phyloP scores from a whole-genome alignment of 2,113 vertebrate species.

The Orientallactaga bullata region DNA sequence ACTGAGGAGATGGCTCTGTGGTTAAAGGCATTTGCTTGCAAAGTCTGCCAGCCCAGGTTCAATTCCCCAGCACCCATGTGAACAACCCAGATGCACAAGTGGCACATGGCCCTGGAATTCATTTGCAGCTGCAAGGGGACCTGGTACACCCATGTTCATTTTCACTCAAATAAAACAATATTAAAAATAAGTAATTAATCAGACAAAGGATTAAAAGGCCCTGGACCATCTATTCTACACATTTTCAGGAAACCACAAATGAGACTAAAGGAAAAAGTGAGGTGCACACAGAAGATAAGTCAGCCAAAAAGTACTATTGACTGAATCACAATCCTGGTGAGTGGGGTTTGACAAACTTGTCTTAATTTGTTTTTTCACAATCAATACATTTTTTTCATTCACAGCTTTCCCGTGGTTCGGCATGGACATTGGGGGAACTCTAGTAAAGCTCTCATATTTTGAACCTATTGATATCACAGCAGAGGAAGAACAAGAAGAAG shows the following conservation, averaged over 20 bases:
- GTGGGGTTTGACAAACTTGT: neutral
- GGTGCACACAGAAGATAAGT: neutral
- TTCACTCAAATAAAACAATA: too few relatives aligned
- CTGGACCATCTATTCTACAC: neutral
- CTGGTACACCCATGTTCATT: too few relatives aligned
- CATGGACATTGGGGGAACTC: conserved; percentile 91
- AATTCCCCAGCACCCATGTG: too few relatives aligned
- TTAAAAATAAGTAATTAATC: neutral
- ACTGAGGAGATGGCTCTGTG: neutral
- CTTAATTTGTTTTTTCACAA: conserved; percentile 24
- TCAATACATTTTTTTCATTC: neutral
- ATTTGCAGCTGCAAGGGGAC: too few relatives aligned
- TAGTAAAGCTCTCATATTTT: conserved; percentile 91
- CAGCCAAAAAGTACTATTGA: neutral
- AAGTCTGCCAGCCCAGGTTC: too few relatives aligned
- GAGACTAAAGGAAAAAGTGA: conserved; percentile 17
- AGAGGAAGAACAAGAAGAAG: conserved; percentile 92
- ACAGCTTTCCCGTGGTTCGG: conserved; percentile 92
- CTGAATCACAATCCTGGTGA: neutral
- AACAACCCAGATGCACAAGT: too few relatives aligned
- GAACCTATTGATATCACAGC: conserved; percentile 92
- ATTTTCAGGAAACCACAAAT: conserved; percentile 7
- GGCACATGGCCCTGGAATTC: too few relatives aligned
- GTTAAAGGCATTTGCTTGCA: too few relatives aligned
- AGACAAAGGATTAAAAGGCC: conserved; percentile 1